Evolutionary conservation across 2,797 vertebrate species (phyloP).

Genomic region (Trichosurus vulpecula): DNA sequence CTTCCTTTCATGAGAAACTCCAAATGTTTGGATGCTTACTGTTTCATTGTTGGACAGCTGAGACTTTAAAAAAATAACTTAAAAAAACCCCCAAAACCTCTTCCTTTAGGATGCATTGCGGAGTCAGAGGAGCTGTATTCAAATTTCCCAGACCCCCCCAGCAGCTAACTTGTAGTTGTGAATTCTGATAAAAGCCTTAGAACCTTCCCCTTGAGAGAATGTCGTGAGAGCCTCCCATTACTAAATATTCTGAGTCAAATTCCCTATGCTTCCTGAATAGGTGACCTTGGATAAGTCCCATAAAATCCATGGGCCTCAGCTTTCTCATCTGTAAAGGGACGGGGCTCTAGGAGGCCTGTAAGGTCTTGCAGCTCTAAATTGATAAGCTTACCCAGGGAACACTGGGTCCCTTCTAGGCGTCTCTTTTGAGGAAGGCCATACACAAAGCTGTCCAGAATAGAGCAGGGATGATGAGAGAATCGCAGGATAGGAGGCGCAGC

Average conservation of each 20-base stretch:
- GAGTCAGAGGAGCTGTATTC: not conserved
- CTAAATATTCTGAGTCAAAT: not conserved
- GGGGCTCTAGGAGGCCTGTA: not conserved
- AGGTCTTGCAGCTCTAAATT: not conserved
- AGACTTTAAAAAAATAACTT: not conserved
- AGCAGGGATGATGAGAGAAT: not conserved
- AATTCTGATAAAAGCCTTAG: not conserved
- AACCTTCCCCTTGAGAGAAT: not conserved
- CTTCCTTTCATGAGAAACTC: not conserved
- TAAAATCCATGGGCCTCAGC: not conserved
- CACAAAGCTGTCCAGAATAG: not conserved
- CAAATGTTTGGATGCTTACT: not conserved
- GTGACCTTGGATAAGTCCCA: not conserved
- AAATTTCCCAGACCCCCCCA: not conserved
- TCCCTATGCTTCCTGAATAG: too few species aligned
- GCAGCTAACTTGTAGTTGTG: not conserved
- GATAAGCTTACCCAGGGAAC: not conserved
- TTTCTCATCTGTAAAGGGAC: not conserved
- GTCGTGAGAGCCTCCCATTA: not conserved
- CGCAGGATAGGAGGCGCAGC: not conserved
- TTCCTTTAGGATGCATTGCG: not conserved
- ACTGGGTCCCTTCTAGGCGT: fast-evolving
- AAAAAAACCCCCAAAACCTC: too few species aligned
- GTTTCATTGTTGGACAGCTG: not conserved
- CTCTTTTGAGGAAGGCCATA: not conserved